These are phyloP conservation scores for Balearica regulorum DNA, from an alignment of 2,797 vertebrate genomes.

Conservation along the genomic window DNA sequence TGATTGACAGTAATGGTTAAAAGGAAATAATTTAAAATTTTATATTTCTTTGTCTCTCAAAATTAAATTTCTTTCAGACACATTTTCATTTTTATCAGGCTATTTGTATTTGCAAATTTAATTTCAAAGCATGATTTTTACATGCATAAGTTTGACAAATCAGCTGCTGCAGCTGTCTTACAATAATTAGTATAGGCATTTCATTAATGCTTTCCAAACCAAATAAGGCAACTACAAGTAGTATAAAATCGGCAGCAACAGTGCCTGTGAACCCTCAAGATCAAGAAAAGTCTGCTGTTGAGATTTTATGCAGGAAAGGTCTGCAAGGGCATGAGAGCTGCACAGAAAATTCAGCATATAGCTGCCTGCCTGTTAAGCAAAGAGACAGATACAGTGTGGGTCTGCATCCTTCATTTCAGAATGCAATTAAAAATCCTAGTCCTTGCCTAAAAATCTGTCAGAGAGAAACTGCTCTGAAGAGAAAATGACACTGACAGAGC, in stretches of 20 bases:
- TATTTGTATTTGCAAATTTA: not conserved
- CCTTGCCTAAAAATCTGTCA: not conserved
- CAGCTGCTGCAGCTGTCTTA: not conserved
- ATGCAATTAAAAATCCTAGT: slow-evolving; percentile 6
- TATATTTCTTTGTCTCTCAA: not conserved
- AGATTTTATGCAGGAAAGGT: not conserved
- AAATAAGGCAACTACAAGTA: not conserved
- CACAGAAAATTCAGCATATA: not conserved
- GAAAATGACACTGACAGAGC: not conserved
- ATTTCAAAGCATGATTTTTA: not conserved
- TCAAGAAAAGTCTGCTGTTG: not conserved
- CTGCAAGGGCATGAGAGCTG: not conserved
- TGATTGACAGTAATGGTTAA: not conserved
- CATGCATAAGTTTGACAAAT: not conserved
- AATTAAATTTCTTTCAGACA: not conserved
- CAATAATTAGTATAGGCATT: not conserved
- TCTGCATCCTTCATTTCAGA: not conserved
- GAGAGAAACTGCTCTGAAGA: not conserved
- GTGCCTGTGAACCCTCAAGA: not conserved
- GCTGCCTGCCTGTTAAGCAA: not conserved
- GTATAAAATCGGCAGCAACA: not conserved
- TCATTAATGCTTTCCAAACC: not conserved
- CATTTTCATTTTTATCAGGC: not conserved
- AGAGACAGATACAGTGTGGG: not conserved
- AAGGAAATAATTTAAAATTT: not conserved